These are phyloP conservation scores for Microtus richardsoni DNA, from an alignment of 2,113 vertebrate genomes.

Conservation along the genomic window DNA sequence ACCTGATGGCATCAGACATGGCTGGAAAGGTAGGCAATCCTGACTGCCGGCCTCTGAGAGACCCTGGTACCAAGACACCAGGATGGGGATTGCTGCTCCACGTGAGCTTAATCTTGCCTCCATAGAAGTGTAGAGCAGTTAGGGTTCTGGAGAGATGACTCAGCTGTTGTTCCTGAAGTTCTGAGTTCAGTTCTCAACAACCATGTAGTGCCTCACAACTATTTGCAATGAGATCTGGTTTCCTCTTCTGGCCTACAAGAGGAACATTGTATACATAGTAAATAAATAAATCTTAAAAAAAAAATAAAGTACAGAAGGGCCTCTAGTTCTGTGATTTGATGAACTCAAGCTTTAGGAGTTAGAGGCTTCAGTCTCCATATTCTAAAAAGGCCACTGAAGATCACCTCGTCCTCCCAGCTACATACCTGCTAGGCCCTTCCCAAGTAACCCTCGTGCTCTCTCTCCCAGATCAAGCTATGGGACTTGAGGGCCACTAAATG, in stretches of 20 bases:
- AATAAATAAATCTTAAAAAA: no score
- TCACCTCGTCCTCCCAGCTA: background rate
- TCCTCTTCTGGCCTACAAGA: no score
- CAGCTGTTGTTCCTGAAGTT: no score
- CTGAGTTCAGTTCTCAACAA: no score
- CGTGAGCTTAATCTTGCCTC: background rate
- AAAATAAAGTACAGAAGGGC: background rate
- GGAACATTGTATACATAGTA: no score
- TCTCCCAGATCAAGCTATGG: constrained; percentile 95
- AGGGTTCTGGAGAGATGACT: no score
- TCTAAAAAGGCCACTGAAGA: background rate
- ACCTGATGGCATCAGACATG: constrained; percentile 96
- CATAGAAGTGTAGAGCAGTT: background rate
- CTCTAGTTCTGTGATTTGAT: background rate
- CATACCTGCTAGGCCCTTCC: background rate
- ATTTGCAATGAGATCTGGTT: no score
- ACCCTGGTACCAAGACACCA: background rate
- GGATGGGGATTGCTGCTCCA: background rate
- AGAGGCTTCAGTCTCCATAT: background rate
- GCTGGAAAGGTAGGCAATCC: constrained; percentile 91
- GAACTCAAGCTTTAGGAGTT: background rate
- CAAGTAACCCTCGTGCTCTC: constrained; percentile 1
- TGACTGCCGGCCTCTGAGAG: background rate
- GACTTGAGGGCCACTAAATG: constrained; percentile 91
- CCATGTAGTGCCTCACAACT: no score